phyloP scores from a whole-genome alignment of 2,797 vertebrate genomes.

The Atherinosoma microstoma region DNA sequence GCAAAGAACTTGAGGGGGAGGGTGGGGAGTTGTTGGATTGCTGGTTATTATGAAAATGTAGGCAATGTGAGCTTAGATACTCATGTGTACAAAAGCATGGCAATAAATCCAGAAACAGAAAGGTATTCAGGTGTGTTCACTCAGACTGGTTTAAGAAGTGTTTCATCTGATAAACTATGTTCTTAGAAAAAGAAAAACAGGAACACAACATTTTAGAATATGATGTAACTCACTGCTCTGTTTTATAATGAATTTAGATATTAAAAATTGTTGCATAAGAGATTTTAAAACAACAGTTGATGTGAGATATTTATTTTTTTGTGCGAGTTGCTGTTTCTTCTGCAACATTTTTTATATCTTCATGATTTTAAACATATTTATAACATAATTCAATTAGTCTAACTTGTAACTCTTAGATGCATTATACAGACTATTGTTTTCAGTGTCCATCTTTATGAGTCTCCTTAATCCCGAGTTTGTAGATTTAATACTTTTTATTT shows the following conservation, averaged over 20 bases:
- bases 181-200: conserved; percentile 47
- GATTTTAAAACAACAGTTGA: neutral
- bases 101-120: neutral
- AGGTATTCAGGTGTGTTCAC: neutral
- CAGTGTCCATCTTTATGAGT: conserved; percentile 54
- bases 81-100: neutral
- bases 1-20: conserved; percentile 71
- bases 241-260: neutral
- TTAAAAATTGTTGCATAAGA: neutral
- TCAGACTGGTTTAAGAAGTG: neutral
- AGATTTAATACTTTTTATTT: neutral
- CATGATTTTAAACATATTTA: neutral
- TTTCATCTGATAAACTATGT: conserved; percentile 29
- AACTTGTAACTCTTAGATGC: conserved; percentile 80
- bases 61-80: conserved; percentile 21
- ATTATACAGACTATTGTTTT: conserved; percentile 46
- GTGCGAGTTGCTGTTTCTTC: neutral
- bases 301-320: neutral
- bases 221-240: neutral
- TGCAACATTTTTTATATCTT: neutral
- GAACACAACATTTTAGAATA: conserved; percentile 62
- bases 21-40: conserved; percentile 32
- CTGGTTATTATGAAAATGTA: conserved; percentile 43
- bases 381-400: neutral
- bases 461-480: neutral